Base-by-base conservation (phyloP, 2,113 vertebrate species). In the Perca fluviatilis region DNA sequence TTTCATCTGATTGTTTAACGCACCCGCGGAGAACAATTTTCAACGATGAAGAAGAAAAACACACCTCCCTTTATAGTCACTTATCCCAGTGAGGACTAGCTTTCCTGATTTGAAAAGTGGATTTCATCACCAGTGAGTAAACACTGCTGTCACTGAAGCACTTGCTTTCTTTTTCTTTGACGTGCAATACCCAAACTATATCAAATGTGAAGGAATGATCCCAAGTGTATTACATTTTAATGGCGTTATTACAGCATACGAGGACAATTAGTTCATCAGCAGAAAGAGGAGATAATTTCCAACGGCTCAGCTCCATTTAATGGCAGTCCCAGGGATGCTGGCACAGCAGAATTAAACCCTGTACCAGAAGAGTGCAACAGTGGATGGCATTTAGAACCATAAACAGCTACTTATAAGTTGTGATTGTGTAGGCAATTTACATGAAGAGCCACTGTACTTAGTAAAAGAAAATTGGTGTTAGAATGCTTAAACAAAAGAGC, bases 181-280 rank as follows among this genome's bases (percentile, higher is more conserved):
- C 70, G 79, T 77, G 73, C 65, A 88, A 85, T 88, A 80, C 27
- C 19, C 71, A 86, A 51, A 49, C 77, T 75, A 70, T 83, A 88
- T 90, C 66, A 90, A 80, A 90, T 74, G 74, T 87, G 80, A 83
- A 84, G 74, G 86, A 91, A 93, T 90, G 91, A 91, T 90, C 88
- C 86, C 77, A 49, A 79, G 88, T 87, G 89, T 80, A 90, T 91
- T 90, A 84, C 63, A 85, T 90, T 93, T 94, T 90, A 94, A 94
- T 91, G 89, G 69, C 50, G 84, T 93, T 92, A 91, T 95, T 93
- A 92, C 81, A 86, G 86, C 76, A 84, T 80, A 86, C 83, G 21
- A 83, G 87, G 46, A 77, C 86, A 91, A 94, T 91, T 89, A 93
- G 86, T 93, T 91, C 78, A 91, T 93, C 91, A 89, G 91, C 91